phyloP scores from a whole-genome alignment of 2,888 invertebrate species.

The Cephalotes varians region DNA sequence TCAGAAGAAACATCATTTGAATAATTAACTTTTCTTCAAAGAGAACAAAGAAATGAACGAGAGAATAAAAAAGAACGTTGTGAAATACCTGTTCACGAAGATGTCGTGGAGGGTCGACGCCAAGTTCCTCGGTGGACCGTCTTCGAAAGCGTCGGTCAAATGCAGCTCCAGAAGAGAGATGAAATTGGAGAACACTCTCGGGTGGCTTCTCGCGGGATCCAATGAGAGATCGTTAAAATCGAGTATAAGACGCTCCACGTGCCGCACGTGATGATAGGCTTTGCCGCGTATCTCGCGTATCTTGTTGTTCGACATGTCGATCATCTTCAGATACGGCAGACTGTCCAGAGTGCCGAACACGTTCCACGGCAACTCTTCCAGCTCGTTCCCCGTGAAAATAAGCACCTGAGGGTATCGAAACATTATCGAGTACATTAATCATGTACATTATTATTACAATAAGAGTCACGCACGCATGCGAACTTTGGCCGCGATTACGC shows the following conservation, averaged over 20 bases:
- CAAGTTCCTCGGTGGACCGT: slow-evolving; percentile 87
- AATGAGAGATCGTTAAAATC: slow-evolving; percentile 91
- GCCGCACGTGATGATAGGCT: slow-evolving; percentile 91
- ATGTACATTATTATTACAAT: background rate
- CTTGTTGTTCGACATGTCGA: slow-evolving; percentile 92
- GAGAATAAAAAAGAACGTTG: background rate
- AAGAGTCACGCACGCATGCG: background rate
- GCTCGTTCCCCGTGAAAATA: slow-evolving; percentile 90
- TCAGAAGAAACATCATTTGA: background rate
- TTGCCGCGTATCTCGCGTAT: slow-evolving; percentile 91
- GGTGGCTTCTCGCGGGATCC: slow-evolving; percentile 89
- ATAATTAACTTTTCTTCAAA: background rate
- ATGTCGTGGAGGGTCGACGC: slow-evolving; percentile 90
- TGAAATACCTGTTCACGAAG: slow-evolving; percentile 87
- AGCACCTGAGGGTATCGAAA: slow-evolving; percentile 85
- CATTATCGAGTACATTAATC: background rate
- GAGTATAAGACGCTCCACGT: slow-evolving; percentile 89
- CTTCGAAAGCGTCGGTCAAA: slow-evolving; percentile 91
- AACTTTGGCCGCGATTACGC: background rate
- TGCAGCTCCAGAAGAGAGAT: slow-evolving; percentile 90
- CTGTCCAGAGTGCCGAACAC: slow-evolving; percentile 89
- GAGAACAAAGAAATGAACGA: background rate
- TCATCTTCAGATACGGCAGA: slow-evolving; percentile 88
- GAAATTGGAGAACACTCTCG: slow-evolving; percentile 90
- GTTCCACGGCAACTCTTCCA: slow-evolving; percentile 90